Conservation (phyloP, 2,888 invertebrate species). For the Cyrtodaria siliqua region DNA sequence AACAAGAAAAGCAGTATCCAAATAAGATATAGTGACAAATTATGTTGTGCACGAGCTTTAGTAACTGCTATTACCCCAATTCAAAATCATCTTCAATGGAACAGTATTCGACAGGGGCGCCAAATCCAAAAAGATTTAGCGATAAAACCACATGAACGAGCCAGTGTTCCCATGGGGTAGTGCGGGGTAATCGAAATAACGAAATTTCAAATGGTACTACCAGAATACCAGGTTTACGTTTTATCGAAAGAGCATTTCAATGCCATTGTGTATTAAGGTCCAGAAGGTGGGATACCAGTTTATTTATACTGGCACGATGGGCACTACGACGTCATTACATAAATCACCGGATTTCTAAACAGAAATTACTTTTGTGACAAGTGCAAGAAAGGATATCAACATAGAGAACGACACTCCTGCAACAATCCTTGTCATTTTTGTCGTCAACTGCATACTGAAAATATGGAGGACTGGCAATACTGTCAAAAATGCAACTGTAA, state of each 20-base stretch:
- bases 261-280: constrained; percentile 46
- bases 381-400: constrained; percentile 59
- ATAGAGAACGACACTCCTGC: constrained; percentile 51
- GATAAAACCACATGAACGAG: constrained; percentile 30
- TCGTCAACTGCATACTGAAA: constrained; percentile 25
- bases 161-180: constrained; percentile 30
- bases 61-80: constrained; percentile 52
- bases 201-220: constrained; percentile 34
- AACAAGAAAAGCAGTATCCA: constrained; percentile 47
- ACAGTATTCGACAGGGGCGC: constrained; percentile 37
- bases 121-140: constrained; percentile 42
- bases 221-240: constrained; percentile 35
- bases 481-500: constrained; percentile 30
- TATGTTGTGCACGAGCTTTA: constrained; percentile 53
- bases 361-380: constrained; percentile 44
- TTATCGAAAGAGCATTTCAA: constrained; percentile 60
- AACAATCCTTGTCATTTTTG: constrained; percentile 53
- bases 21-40: constrained; percentile 44
- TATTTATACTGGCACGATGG: constrained; percentile 47
- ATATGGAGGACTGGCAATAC: constrained; percentile 32
- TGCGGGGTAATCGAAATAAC: constrained; percentile 49
- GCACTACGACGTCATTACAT: constrained; percentile 59
- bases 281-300: constrained; percentile 50
- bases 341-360: constrained; percentile 51
- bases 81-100: constrained; percentile 45